Conservation (phyloP, 1,140 invertebrate genomes). For the Globodera ellingtonae region DNA sequence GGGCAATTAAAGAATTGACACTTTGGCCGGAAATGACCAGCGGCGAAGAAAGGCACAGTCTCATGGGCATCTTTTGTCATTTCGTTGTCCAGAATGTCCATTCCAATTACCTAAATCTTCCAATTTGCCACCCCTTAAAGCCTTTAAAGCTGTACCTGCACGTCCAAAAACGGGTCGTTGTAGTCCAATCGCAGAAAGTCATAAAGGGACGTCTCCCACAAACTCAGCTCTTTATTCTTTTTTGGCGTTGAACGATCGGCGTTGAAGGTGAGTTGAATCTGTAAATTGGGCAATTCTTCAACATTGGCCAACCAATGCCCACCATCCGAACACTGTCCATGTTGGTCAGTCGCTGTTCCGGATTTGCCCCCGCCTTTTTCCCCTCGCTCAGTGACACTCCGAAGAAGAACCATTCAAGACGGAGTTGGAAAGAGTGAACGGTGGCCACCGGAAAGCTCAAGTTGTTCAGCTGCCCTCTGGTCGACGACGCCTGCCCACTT, state of each 20-base stretch:
- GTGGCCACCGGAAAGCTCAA: conserved; percentile 50
- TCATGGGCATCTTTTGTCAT: conserved; percentile 57
- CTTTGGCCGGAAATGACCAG: conserved; percentile 39
- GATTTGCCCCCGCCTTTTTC: neutral
- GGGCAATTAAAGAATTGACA: neutral
- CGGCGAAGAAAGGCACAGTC: conserved; percentile 59
- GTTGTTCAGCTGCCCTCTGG: conserved; percentile 15
- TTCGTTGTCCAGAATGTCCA: conserved; percentile 55
- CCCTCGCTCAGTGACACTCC: conserved; percentile 41
- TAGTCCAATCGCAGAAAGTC: conserved; percentile 50
- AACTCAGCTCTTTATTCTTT: conserved; percentile 37
- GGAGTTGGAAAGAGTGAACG: conserved; percentile 50
- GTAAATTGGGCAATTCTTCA: conserved; percentile 9
- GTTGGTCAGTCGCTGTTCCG: conserved; percentile 48
- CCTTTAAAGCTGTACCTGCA: conserved; percentile 32
- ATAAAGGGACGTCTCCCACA: conserved; percentile 54
- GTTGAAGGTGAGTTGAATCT: conserved; percentile 56
- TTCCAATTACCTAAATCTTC: conserved; percentile 49
- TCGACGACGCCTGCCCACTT: neutral
- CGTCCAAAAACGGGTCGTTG: conserved; percentile 40
- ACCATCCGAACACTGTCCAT: conserved; percentile 54
- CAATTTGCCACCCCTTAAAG: neutral
- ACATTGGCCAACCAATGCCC: neutral
- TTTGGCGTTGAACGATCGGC: conserved; percentile 40
- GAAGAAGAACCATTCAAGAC: conserved; percentile 52